Base-by-base conservation (phyloP, 37 sponge, comb jelly and placozoan species). In the Halichondria panicea region DNA sequence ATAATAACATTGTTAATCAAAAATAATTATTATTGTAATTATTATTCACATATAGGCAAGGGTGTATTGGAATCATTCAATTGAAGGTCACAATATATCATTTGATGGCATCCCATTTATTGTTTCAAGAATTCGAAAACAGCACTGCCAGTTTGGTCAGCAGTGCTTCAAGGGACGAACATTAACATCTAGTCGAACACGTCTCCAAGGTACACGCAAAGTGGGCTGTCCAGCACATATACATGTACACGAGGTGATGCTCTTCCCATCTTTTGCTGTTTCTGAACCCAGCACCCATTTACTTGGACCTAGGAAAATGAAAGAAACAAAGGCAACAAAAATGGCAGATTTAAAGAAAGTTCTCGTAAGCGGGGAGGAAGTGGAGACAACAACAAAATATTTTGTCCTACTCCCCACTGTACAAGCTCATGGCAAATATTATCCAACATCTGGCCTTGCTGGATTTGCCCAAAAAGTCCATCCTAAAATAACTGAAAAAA, bases 161-260 rank as follows among this genome's bases (percentile, higher is more conserved):
- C 63, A 62, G 4, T 75, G 62, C 50, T 75, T 34, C 35, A 13
- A 63, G 35, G 13, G 62, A 33, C 12, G 32, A 21, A 7, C 21
- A 11, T 24, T 45, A 3, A 62, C 22, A 60, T 48, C 52, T 48
- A 48, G 52, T 48, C 43, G 76, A 4, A 21, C 30, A 3, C 32
- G 31, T 62, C 63, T 63, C 7, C 63, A 75, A 28, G 63, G 63
- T 30, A 75, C 76, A 13, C 30, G 76, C 33, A 75, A 75, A 41
- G 21, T 63, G 24, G 76, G 76, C 6, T 75, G 76, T 48, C 28
- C 40, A 21, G 76, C 76, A 36, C 64, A 60, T 19, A 75, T 75
- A 18, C 19, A 25, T 11, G 24, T 60, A 46, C 52, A 62, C 24
- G 24, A 28, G 6, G 41, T 27, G 19, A 61, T 32, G 5, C 46